Evolutionary conservation across 2,113 vertebrate genomes (phyloP), one percentile per base, ranked within the genome.

Genomic region (Oryzias celebensis): DNA sequence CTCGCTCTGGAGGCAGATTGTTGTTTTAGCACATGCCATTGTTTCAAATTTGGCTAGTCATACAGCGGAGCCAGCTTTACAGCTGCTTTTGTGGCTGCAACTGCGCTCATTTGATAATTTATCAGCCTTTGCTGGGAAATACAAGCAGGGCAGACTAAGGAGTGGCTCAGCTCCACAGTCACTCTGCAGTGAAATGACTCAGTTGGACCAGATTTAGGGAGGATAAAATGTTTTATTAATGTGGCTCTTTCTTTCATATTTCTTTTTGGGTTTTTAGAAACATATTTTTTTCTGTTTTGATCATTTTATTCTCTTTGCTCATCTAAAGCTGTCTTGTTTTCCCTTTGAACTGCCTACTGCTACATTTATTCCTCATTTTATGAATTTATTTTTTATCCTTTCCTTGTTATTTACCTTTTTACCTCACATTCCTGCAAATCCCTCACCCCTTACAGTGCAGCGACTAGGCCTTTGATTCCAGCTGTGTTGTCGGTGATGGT

Each of bases 141-240:
- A 47, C 83, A 62, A 55, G 62, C 80, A 62, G 67, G 69, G 60
- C 58, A 49, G 72, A 73, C 57, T 36, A 54, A 71, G 71, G 69
- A 65, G 78, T 71, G 82, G 77, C 62, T 72, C 47, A 2, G 49
- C 75, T 75, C 64, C 63, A 74, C 65, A 43, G 72, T 66, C 53
- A 23, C 80, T 80, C 73, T 75, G 80, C 78, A 83, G 76, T 59
- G 57, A 70, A 36, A 62, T 81, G 85, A 87, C 78, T 86, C 86
- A 87, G 82, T 83, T 66, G 53, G 56, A 81, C 46, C 4, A 62
- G 61, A 18, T 72, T 51, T 52, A 41, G 28, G 52, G 48, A 65
- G 41, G 68, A 57, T 2, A 1, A 0, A 41, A 18, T 12, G 26
- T 14, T 2, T 49, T 2, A 36, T 36, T 36, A 36, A 36, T 36